These are phyloP conservation scores for Melieria omissa DNA, from an alignment of 2,888 invertebrate species.

Conservation along the genomic window DNA sequence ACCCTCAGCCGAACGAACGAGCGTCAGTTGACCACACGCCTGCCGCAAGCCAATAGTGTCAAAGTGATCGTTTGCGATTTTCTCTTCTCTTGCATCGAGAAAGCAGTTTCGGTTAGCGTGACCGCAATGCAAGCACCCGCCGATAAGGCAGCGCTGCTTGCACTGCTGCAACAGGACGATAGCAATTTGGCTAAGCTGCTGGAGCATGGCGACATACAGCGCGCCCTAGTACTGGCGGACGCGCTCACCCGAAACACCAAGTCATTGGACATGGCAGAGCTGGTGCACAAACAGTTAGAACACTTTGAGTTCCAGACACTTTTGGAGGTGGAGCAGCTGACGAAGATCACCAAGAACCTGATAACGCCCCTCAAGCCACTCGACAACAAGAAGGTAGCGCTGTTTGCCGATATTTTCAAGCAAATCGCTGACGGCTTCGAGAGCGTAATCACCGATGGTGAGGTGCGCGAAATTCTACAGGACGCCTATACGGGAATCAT, in stretches of 20 bases:
- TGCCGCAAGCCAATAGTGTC: slow-evolving; percentile 31
- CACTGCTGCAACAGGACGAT: slow-evolving; percentile 29
- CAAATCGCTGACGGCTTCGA: slow-evolving; percentile 41
- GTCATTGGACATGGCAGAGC: slow-evolving; percentile 1
- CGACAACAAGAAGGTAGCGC: slow-evolving; percentile 35
- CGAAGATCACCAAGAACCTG: slow-evolving; percentile 34
- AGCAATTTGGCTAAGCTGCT: slow-evolving; percentile 36
- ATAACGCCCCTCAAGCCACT: slow-evolving; percentile 36
- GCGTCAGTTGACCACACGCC: slow-evolving; percentile 11
- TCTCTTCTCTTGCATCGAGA: slow-evolving; percentile 43
- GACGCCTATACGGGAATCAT: slow-evolving; percentile 37
- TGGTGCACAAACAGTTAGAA: slow-evolving; percentile 31
- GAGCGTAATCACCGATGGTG: slow-evolving; percentile 38
- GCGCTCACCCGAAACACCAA: slow-evolving; percentile 28
- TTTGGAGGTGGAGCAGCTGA: slow-evolving; percentile 45
- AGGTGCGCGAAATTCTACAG: slow-evolving; percentile 37
- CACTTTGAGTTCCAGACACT: slow-evolving; percentile 38
- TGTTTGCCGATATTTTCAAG: slow-evolving; percentile 38
- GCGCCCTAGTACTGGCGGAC: slow-evolving; percentile 40
- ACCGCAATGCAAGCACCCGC: slow-evolving; percentile 25
- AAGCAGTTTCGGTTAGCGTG: slow-evolving; percentile 35
- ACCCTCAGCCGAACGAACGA: slow-evolving; percentile 45
- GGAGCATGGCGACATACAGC: slow-evolving; percentile 36
- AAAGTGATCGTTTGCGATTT: slow-evolving; percentile 47
- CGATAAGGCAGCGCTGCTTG: slow-evolving; percentile 12